Conservation (phyloP, 2,888 invertebrate genomes). For the Empis stercorea region DNA sequence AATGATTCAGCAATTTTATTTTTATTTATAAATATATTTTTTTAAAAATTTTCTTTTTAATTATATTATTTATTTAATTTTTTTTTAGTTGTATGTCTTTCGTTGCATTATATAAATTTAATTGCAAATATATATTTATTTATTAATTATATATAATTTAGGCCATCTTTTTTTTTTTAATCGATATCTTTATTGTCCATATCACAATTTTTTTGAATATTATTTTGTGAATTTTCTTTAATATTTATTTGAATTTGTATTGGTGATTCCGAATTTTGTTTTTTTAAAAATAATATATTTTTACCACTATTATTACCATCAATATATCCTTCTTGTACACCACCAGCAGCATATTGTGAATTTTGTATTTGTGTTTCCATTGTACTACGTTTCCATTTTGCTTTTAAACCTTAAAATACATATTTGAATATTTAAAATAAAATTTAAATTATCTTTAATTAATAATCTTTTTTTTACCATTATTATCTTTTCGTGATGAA, state of each 20-base stretch:
- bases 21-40: neutral
- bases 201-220: neutral
- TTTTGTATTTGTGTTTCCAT: conserved; percentile 32
- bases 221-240: neutral
- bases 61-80: neutral
- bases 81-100: neutral
- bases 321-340: too few species aligned
- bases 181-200: neutral
- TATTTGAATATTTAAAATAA: neutral
- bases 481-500: conserved; percentile 17
- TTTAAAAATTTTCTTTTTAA: neutral
- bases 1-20: neutral
- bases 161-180: neutral
- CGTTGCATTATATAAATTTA: neutral
- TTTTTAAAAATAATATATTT: neutral
- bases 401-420: conserved; percentile 21
- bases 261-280: neutral
- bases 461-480: conserved; percentile 3
- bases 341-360: neutral
- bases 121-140: too few species aligned
- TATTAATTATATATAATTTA: too few species aligned
- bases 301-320: neutral
- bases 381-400: conserved; percentile 31
- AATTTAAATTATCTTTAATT: neutral
- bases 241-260: neutral